These are phyloP conservation scores for Scaptomyza reducta DNA, from an alignment of 2,888 invertebrate species.

Conservation along the genomic window DNA sequence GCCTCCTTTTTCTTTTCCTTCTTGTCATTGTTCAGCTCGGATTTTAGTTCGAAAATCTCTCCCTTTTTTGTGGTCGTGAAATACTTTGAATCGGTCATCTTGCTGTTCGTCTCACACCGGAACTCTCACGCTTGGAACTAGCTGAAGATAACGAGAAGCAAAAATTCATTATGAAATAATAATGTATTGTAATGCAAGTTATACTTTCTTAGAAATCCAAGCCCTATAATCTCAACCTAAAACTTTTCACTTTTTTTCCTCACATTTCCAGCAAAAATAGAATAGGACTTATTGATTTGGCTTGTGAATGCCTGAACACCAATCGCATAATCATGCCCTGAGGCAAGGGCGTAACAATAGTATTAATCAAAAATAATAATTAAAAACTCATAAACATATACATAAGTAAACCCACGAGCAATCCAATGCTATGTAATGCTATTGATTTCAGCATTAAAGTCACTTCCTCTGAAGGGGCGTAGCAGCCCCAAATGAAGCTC, in stretches of 20 bases:
- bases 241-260: neutral
- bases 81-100: constrained; percentile 99
- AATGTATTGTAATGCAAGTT: neutral
- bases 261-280: neutral
- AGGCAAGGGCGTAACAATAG: constrained; percentile 8
- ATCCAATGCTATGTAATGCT: constrained; percentile 4
- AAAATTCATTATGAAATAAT: neutral
- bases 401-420: neutral
- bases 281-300: neutral
- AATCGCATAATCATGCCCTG: neutral
- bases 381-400: neutral
- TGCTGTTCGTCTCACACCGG: constrained; percentile 41
- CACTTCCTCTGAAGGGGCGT: constrained; percentile 47
- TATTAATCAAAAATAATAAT: neutral
- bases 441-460: constrained; percentile 31
- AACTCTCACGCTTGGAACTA: constrained; percentile 42
- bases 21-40: constrained; percentile 99
- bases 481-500: constrained; percentile 27
- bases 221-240: neutral
- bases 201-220: neutral
- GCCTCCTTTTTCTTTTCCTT: constrained; percentile 99
- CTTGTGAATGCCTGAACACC: neutral
- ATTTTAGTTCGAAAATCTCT: constrained; percentile 99
- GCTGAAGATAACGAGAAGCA: neutral
- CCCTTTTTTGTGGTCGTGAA: constrained; percentile 99